Percentiles rank a stretch among this genome's conserved stretches.
Conservation (phyloP, 2,113 vertebrate species). For the Eidolon helvum region DNA sequence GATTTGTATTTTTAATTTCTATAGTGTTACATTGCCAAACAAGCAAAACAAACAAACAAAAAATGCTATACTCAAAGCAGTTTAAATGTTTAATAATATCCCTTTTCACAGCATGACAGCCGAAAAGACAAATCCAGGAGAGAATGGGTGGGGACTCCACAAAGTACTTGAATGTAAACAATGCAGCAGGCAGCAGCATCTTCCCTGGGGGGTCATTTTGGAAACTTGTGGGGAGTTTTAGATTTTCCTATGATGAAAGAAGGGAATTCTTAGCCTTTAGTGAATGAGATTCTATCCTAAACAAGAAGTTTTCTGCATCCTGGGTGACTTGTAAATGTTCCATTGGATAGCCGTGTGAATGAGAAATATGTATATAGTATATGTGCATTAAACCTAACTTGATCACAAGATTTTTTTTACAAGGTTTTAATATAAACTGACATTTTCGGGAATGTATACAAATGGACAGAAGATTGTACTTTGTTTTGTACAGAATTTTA, state of each 20-base stretch:
- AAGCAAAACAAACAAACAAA: not conserved
- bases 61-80: not conserved
- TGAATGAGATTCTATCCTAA: not conserved
- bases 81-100: not conserved
- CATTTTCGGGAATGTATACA: not conserved
- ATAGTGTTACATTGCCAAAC: not conserved
- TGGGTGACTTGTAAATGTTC: not conserved
- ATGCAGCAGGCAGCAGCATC: too few species aligned
- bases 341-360: not conserved
- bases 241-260: not conserved
- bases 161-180: not conserved
- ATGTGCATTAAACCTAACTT: not conserved
- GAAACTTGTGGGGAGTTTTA: not conserved
- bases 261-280: not conserved
- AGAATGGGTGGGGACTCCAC: fast-evolving
- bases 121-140: not conserved
- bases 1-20: not conserved
- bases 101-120: not conserved
- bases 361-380: not conserved
- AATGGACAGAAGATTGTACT: not conserved
- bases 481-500: not conserved
- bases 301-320: not conserved
- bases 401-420: not conserved
- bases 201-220: not conserved
- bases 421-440: not conserved